These are phyloP conservation scores for Pseudocheirus occidentalis DNA, from an alignment of 2,797 vertebrate species.

Conservation along the genomic window DNA sequence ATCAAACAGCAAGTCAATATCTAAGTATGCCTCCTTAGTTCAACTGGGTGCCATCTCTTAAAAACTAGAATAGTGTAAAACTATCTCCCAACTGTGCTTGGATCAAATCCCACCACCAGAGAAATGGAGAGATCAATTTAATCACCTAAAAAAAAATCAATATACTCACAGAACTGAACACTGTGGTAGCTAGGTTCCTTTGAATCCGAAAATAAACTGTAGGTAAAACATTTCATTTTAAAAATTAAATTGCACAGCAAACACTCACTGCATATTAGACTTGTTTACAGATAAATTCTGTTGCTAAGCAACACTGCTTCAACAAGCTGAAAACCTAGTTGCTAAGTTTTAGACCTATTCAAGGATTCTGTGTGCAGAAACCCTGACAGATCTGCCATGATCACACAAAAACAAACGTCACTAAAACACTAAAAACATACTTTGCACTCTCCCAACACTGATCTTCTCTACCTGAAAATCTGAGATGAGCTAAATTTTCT, in stretches of 20 bases:
- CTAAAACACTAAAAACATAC: not conserved
- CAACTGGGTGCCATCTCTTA: not conserved
- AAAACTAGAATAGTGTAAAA: conserved; percentile 38
- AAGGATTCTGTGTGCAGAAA: not conserved
- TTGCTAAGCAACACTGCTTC: conserved; percentile 61
- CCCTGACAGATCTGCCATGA: conserved; percentile 14
- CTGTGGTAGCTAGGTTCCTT: not conserved
- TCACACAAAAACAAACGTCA: not conserved
- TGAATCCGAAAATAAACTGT: conserved; percentile 30
- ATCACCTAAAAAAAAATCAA: conserved; percentile 42
- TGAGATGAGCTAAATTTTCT: not conserved
- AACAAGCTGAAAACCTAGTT: conserved; percentile 23
- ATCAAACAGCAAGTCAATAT: conserved; percentile 36
- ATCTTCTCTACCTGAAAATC: not conserved
- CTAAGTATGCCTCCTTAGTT: conserved; percentile 35
- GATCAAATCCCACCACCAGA: conserved; percentile 33
- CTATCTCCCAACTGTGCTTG: conserved; percentile 42
- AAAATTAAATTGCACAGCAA: not conserved
- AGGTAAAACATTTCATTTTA: conserved; percentile 41
- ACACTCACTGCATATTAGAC: conserved; percentile 24
- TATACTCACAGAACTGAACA: conserved; percentile 28
- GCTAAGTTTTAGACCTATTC: conserved; percentile 28
- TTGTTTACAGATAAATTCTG: conserved; percentile 72
- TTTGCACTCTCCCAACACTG: conserved; percentile 17
- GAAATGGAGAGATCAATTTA: conserved; percentile 41